Evolutionary conservation across 1,140 invertebrate species (phyloP).

Genomic region (Sminthurides bifidus): DNA sequence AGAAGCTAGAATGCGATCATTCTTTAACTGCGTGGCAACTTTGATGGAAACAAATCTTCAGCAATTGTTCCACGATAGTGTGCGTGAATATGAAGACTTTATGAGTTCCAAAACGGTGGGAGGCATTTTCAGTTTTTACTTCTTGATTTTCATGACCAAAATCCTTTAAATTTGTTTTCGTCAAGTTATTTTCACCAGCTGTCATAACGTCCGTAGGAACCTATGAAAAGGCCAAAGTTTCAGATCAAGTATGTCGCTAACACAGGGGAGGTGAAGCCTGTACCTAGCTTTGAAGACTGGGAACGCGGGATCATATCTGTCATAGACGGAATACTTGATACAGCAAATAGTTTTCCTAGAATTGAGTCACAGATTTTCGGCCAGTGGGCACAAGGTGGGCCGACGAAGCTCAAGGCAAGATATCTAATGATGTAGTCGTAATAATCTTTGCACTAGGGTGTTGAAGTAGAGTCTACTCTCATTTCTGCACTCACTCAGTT

Average conservation of each 20-base stretch:
- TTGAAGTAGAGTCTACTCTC: neutral
- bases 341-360: conserved; percentile 23
- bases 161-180: neutral
- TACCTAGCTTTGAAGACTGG: conserved; percentile 31
- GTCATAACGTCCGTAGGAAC: conserved; percentile 11
- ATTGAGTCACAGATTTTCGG: conserved; percentile 29
- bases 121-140: conserved; percentile 13
- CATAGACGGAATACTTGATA: conserved; percentile 23
- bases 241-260: neutral
- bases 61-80: conserved; percentile 61
- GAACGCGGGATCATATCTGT: conserved; percentile 18
- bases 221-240: conserved; percentile 24
- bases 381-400: conserved; percentile 16
- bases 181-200: neutral
- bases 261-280: conserved; percentile 8
- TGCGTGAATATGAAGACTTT: conserved; percentile 63
- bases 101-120: conserved; percentile 61
- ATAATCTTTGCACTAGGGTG: neutral
- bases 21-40: conserved; percentile 71
- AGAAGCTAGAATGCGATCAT: conserved; percentile 51
- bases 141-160: too few relatives aligned
- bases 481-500: neutral
- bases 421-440: neutral
- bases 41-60: conserved; percentile 78
- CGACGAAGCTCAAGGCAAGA: conserved; percentile 9